Evolutionary conservation across 2,797 vertebrate genomes (phyloP).

Genomic region (Catamblyrhynchus diadema): DNA sequence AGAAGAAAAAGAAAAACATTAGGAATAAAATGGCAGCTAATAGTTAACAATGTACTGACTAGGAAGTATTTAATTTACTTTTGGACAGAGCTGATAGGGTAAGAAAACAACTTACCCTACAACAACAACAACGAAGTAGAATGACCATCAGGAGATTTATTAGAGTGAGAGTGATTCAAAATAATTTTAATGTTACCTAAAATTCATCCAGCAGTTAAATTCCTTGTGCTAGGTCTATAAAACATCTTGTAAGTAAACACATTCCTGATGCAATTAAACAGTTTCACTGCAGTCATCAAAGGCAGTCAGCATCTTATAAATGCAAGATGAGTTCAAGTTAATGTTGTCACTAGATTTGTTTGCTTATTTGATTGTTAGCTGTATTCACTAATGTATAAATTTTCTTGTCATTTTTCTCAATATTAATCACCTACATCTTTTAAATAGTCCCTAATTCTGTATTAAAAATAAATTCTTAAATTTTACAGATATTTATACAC

Average conservation of each 20-base stretch:
- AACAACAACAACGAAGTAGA: neutral
- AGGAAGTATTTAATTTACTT: neutral
- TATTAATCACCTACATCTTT: neutral
- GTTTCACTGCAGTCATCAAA: neutral
- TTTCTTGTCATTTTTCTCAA: neutral
- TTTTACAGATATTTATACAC: neutral
- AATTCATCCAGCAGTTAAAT: neutral
- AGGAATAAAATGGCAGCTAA: neutral
- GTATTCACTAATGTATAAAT: neutral
- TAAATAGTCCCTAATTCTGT: neutral
- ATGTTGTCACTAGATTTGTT: neutral
- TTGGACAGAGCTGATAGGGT: neutral
- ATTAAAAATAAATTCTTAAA: neutral
- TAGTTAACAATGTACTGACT: neutral
- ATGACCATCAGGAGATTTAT: neutral
- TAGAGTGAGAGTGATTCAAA: neutral
- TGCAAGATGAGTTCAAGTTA: neutral
- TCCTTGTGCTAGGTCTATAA: neutral
- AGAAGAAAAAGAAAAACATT: neutral
- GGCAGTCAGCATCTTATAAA: neutral
- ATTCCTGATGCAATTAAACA: neutral
- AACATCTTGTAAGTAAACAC: neutral
- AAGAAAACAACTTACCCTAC: neutral
- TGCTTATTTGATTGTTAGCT: neutral
- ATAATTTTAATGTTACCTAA: neutral